A percentile compares a stretch with the other conserved stretches of the same genome.
These are phyloP conservation scores for Homalodisca vitripennis DNA, from an alignment of 1,140 invertebrate genomes.

Conservation along the genomic window DNA sequence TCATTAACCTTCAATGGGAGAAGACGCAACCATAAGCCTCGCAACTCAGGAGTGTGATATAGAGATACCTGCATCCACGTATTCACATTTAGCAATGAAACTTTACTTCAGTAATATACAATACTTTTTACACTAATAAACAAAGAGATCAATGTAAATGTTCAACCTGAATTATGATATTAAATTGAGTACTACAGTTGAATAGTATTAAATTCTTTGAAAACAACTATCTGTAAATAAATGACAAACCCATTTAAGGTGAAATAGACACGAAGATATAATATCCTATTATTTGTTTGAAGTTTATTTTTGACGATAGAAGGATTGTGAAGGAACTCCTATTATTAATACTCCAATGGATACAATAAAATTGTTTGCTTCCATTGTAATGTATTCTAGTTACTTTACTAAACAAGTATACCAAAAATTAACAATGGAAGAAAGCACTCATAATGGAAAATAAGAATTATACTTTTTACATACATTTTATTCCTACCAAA, in stretches of 20 bases:
- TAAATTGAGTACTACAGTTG: background rate
- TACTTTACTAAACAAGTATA: too few species aligned
- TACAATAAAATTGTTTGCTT: too few species aligned
- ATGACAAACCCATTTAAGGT: background rate
- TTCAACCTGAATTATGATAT: background rate
- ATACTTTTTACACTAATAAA: background rate
- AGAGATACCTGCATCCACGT: constrained; percentile 54
- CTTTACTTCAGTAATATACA: background rate
- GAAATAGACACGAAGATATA: too few species aligned
- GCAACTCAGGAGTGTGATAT: constrained; percentile 91
- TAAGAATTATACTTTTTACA: too few species aligned
- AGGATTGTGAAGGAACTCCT: too few species aligned
- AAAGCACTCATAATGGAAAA: too few species aligned
- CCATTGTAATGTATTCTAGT: too few species aligned
- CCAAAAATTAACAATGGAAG: too few species aligned
- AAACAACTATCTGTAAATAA: background rate
- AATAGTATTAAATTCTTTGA: background rate
- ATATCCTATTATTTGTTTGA: too few species aligned
- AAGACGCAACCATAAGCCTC: constrained; percentile 72
- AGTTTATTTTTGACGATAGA: too few species aligned
- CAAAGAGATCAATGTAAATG: background rate
- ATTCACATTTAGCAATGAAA: background rate
- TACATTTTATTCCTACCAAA: too few species aligned
- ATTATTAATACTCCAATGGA: too few species aligned
- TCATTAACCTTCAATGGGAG: constrained; percentile 90